Evolutionary conservation across 2,113 vertebrate genomes (phyloP), one percentile per base, ranked within the genome.

Genomic region (Hemichromis elongatus): DNA sequence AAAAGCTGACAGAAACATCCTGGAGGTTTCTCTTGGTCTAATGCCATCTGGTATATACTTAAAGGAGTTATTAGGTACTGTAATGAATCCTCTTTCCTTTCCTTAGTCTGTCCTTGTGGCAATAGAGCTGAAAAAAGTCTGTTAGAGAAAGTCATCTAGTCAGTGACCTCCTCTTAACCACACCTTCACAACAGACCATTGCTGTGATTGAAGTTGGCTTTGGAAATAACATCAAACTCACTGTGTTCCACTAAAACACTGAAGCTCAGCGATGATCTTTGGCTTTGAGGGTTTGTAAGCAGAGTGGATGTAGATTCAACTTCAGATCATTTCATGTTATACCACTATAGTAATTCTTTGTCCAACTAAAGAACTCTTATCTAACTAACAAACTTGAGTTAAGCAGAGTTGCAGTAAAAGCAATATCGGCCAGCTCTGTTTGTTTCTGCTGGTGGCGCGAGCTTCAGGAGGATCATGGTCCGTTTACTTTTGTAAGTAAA

Each of bases 381-480:
- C 24, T 50, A 30, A 47, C 42, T 30, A 30, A 19, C 42, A 12
- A 30, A 50, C 68, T 47, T 50, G 68, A 73, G 68, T 12, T 16
- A 35, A 26, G 3, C 21, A 73, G 47, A 50, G 42, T 70, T 70
- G 19, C 9, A 26, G 66, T 45, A 73, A 45, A 28, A 28, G 21
- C 24, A 73, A 0, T 73, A 12, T 24, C 18, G 63, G 13, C 11
- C 0, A 16, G 40, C 9, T 47, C 9, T 47, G 37, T 37, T 63
- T 37, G 35, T 73, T 30, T 73, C 9, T 18, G n/a, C 28, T 5
- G 30, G 42, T 28, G 14, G 21, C 19, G 24, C 40, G 28, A 30
- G 24, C 24, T 73, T 50, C 13, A 0, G 4, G 40, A 47, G 1
- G 68, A 2, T 47, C 30, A 0, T 26, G 68, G 40, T 70, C 26